phyloP scores from a whole-genome alignment of 2,113 vertebrate species.

The Centropus bengalensis region DNA sequence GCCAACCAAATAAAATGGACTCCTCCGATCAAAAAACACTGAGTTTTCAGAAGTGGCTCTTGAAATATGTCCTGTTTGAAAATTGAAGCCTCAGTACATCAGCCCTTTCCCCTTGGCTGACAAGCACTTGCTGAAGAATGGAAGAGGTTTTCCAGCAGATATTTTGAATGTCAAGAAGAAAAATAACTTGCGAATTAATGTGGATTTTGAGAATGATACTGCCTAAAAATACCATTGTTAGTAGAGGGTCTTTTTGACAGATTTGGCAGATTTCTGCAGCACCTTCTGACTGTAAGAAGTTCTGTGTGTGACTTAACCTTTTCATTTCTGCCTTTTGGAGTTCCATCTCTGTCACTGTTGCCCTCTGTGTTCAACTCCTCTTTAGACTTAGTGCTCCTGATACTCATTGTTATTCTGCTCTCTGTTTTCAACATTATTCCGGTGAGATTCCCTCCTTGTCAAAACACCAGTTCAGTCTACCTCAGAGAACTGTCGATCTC shows the following conservation, averaged over 20 bases:
- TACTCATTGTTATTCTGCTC: slow-evolving; percentile 23
- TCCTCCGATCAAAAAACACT: not conserved
- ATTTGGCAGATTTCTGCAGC: slow-evolving; percentile 43
- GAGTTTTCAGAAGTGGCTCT: not conserved
- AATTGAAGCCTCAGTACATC: not conserved
- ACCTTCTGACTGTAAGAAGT: slow-evolving; percentile 22
- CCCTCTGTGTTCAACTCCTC: slow-evolving; percentile 27
- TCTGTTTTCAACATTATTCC: slow-evolving; percentile 9
- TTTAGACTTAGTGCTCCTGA: not conserved
- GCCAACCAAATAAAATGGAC: not conserved
- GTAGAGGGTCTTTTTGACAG: not conserved
- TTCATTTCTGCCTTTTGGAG: slow-evolving; percentile 50
- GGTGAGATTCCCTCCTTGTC: not conserved
- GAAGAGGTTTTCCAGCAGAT: slow-evolving; percentile 24
- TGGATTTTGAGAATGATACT: slow-evolving; percentile 33
- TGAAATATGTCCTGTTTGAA: not conserved
- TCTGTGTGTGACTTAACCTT: slow-evolving; percentile 30
- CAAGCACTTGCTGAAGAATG: not conserved
- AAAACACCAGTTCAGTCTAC: slow-evolving; percentile 6
- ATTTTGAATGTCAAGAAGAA: not conserved
- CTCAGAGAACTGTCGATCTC: not conserved
- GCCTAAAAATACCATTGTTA: slow-evolving; percentile 55
- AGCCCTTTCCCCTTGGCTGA: slow-evolving; percentile 3
- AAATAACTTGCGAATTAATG: slow-evolving; percentile 5
- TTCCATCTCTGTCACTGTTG: slow-evolving; percentile 41